A percentile compares a stretch with the other conserved stretches of the same genome.
These are phyloP conservation scores for Paedocypris sp. DNA, from an alignment of 2,113 vertebrate genomes.

Conservation along the genomic window DNA sequence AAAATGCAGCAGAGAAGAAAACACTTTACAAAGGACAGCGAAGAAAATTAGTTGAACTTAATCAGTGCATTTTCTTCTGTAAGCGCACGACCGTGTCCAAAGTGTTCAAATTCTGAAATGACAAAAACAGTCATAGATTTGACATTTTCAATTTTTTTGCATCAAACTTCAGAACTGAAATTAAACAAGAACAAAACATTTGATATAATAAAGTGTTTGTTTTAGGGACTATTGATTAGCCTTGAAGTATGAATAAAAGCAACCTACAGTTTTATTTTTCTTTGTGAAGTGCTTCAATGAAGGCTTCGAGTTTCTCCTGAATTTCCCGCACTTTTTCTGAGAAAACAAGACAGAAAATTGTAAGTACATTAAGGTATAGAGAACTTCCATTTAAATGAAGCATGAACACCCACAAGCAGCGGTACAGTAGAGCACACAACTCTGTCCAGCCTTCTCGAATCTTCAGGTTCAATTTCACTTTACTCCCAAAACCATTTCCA, in stretches of 20 bases:
- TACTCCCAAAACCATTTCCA: not conserved
- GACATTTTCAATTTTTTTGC: no score
- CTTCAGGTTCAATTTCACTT: not conserved
- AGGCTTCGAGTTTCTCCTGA: constrained; percentile 98
- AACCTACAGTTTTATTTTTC: constrained; percentile 73
- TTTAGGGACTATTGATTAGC: not conserved
- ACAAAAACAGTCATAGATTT: no score
- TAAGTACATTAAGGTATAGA: not conserved
- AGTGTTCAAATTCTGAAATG: constrained; percentile 36
- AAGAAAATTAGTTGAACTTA: constrained; percentile 18
- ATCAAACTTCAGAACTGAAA: no score
- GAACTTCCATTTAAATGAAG: not conserved
- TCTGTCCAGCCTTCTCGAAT: not conserved
- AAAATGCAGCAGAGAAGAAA: constrained; percentile 6
- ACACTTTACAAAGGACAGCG: constrained; percentile 38
- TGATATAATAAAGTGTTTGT: not conserved
- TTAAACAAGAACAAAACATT: no score
- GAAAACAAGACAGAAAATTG: constrained; percentile 37
- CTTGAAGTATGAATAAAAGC: not conserved
- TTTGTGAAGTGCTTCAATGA: constrained; percentile 97
- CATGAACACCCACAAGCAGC: not conserved
- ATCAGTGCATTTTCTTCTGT: constrained; percentile 46
- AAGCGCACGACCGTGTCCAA: constrained; percentile 26
- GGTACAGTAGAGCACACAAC: not conserved
- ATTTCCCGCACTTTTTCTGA: constrained; percentile 98